These are phyloP conservation scores for Athalia rosae DNA, from an alignment of 2,888 invertebrate species.

Conservation along the genomic window DNA sequence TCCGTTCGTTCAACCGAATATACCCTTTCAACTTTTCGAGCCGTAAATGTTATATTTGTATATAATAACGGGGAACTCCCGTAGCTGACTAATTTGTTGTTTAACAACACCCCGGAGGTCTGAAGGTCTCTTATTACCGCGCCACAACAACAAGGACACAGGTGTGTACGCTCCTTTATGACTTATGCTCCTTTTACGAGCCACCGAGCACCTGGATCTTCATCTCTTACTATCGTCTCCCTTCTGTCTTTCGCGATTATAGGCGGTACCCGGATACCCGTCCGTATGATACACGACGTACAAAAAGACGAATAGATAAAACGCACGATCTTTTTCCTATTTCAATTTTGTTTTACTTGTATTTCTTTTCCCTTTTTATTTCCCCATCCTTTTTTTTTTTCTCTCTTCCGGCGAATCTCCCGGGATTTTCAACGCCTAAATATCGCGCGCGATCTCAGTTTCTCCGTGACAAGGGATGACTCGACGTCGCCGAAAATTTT, in stretches of 20 bases:
- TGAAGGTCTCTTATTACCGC: constrained; percentile 41
- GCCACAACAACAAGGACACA: constrained; percentile 34
- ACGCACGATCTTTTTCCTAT: too few relatives aligned
- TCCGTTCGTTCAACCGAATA: constrained; percentile 19
- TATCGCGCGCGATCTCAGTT: background rate
- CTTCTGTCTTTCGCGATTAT: background rate
- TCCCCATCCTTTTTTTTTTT: background rate
- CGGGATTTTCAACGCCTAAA: background rate
- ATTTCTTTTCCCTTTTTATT: background rate
- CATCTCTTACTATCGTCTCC: background rate
- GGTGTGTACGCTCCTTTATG: constrained; percentile 43
- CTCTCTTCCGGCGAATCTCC: background rate
- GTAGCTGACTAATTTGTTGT: constrained; percentile 42
- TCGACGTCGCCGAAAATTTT: background rate
- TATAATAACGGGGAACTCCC: constrained; percentile 55
- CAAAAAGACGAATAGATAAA: too few relatives aligned
- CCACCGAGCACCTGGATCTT: constrained; percentile 35
- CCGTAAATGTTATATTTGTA: constrained; percentile 56
- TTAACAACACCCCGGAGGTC: constrained; percentile 31
- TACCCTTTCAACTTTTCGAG: constrained; percentile 51
- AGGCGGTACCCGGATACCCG: background rate
- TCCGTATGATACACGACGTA: too few relatives aligned
- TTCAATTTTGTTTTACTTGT: too few relatives aligned
- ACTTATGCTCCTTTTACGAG: constrained; percentile 43
- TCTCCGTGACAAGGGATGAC: background rate